A percentile compares a stretch with the other conserved stretches of the same genome.
Conservation (phyloP, 2,888 invertebrate species). For the Cabera pusaria region DNA sequence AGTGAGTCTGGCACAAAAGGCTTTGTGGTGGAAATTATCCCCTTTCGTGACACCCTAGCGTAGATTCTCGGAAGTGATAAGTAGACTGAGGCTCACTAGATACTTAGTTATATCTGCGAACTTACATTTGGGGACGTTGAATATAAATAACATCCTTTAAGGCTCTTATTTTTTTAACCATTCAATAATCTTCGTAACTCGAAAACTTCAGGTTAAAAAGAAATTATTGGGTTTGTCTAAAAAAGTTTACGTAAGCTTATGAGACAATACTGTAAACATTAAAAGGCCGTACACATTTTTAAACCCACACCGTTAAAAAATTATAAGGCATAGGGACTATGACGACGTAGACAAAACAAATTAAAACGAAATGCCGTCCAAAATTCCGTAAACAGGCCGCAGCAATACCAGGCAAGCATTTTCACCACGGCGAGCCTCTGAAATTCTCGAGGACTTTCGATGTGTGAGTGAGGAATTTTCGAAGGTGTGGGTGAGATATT, state of each 20-base stretch:
- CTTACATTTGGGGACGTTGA: too few species aligned
- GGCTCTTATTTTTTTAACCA: too few species aligned
- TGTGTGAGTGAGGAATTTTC: slow-evolving; percentile 26
- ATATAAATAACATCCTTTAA: too few species aligned
- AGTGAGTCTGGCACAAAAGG: slow-evolving; percentile 14
- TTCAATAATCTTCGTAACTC: too few species aligned
- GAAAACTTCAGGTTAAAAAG: too few species aligned
- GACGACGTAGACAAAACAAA: slow-evolving; percentile 29
- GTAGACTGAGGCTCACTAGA: too few species aligned
- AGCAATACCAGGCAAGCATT: slow-evolving; percentile 24
- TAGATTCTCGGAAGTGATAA: too few species aligned
- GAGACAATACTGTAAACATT: too few species aligned
- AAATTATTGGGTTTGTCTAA: too few species aligned
- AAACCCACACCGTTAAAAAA: slow-evolving; percentile 12
- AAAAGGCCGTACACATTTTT: too few species aligned
- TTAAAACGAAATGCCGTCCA: slow-evolving; percentile 32
- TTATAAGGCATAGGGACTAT: slow-evolving; percentile 14
- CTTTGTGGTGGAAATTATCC: slow-evolving; percentile 1
- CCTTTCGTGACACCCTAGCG: background rate
- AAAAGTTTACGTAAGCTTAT: too few species aligned
- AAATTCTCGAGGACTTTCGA: slow-evolving; percentile 20
- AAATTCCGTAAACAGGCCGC: slow-evolving; percentile 25
- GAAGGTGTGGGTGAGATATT: slow-evolving; percentile 21
- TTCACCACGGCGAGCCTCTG: slow-evolving; percentile 20
- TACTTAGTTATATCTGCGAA: too few species aligned